Evolutionary conservation across 2,113 vertebrate species (phyloP).

Genomic region (Protomyctophum bolini): DNA sequence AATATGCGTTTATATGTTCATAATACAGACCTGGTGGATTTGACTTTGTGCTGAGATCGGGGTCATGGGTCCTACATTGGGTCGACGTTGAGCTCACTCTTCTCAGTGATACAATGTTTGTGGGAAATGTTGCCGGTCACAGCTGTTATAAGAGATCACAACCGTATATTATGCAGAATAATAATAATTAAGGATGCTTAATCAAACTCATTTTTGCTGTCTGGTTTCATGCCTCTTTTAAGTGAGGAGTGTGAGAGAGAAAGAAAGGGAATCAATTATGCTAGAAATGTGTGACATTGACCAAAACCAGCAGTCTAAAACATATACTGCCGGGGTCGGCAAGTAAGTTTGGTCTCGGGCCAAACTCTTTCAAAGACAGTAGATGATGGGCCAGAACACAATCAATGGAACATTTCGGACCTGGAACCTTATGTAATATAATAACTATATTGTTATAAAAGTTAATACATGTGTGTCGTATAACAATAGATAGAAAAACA

Average conservation of each 20-base stretch:
- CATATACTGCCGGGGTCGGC: not conserved
- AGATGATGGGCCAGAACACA: too few relatives aligned
- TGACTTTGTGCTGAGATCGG: slow-evolving; percentile 55
- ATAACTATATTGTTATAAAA: too few relatives aligned
- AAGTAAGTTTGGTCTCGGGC: too few relatives aligned
- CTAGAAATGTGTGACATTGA: not conserved
- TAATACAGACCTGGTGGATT: slow-evolving; percentile 72
- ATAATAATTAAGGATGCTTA: slow-evolving; percentile 42
- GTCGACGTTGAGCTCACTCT: slow-evolving; percentile 25
- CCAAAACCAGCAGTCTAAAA: not conserved
- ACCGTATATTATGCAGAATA: slow-evolving; percentile 27
- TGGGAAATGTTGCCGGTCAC: slow-evolving; percentile 33
- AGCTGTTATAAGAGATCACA: slow-evolving; percentile 13
- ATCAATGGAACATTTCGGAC: too few relatives aligned
- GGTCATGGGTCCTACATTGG: slow-evolving; percentile 58
- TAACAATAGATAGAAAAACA: too few relatives aligned
- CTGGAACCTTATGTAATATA: too few relatives aligned
- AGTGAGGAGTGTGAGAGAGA: slow-evolving; percentile 12
- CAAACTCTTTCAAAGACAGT: too few relatives aligned
- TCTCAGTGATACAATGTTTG: slow-evolving; percentile 39
- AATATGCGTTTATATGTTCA: not conserved
- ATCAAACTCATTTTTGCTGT: slow-evolving; percentile 19
- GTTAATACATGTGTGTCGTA: too few relatives aligned
- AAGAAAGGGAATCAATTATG: slow-evolving; percentile 30
- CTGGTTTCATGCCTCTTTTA: slow-evolving; percentile 54